Percentiles rank a stretch among this genome's conserved stretches.
Conservation (phyloP, 2,888 invertebrate species). For the Podotricha telesiphe region DNA sequence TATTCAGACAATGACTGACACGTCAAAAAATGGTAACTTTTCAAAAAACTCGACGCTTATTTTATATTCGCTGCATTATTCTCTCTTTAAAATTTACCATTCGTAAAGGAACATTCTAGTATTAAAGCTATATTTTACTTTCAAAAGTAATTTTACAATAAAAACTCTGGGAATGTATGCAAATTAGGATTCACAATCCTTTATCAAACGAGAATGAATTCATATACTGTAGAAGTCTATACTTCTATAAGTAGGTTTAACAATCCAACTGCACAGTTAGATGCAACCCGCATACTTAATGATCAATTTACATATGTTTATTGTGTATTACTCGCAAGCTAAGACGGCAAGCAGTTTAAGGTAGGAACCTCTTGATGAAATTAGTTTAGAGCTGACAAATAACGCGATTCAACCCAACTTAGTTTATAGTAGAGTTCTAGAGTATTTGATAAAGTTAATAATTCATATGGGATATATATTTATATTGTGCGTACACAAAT, state of each 20-base stretch:
- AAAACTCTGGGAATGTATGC: conserved; percentile 41
- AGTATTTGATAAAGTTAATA: conserved; percentile 15
- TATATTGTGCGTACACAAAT: background rate
- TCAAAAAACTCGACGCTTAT: conserved; percentile 7
- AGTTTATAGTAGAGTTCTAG: conserved; percentile 25
- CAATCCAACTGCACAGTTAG: conserved; percentile 49
- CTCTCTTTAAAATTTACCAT: conserved; percentile 19
- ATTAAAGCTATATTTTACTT: conserved; percentile 32
- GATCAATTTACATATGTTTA: conserved; percentile 56
- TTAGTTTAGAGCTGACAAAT: conserved; percentile 36
- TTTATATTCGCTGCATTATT: conserved; percentile 10
- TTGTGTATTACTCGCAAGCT: conserved; percentile 47
- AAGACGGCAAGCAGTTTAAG: conserved; percentile 45
- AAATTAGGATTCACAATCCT: conserved; percentile 43
- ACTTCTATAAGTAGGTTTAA: conserved; percentile 45
- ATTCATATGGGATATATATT: conserved; percentile 5
- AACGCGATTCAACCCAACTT: conserved; percentile 30
- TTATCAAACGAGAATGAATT: conserved; percentile 43
- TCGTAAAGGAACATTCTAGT: conserved; percentile 25
- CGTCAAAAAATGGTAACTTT: background rate
- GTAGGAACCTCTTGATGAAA: conserved; percentile 39
- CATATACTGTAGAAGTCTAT: conserved; percentile 41
- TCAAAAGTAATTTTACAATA: conserved; percentile 36
- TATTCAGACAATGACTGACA: background rate
- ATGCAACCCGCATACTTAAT: conserved; percentile 55